A percentile compares a stretch with the other conserved stretches of the same genome.
Conservation (phyloP, 2,888 invertebrate genomes). For the Sepiola atlantica region DNA sequence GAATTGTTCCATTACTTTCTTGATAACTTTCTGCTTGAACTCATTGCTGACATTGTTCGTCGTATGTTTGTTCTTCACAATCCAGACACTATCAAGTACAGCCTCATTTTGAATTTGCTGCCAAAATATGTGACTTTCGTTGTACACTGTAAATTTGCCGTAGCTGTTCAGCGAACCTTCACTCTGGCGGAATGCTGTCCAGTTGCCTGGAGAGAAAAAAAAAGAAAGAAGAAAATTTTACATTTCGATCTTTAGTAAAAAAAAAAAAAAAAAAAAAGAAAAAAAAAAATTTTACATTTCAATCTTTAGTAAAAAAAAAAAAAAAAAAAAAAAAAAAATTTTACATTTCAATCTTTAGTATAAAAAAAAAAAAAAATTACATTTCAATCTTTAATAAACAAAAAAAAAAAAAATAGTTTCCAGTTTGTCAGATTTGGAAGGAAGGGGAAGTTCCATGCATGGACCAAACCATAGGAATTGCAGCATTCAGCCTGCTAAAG, state of each 20-base stretch:
- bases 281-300: background rate
- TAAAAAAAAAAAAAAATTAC: background rate
- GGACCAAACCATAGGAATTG: background rate
- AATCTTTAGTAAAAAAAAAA: background rate
- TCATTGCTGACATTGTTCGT: conserved; percentile 38
- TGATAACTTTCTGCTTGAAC: background rate
- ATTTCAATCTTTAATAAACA: too few species aligned
- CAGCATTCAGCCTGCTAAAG: background rate
- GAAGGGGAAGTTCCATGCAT: background rate
- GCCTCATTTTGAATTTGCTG: conserved; percentile 56
- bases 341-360: background rate
- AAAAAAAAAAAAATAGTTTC: background rate
- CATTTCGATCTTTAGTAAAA: background rate
- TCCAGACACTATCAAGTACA: conserved; percentile 61
- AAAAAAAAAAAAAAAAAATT: background rate
- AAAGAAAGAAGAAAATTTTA: background rate
- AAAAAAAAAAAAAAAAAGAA: background rate
- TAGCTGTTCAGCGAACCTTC: conserved; percentile 57
- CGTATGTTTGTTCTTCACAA: conserved; percentile 58
- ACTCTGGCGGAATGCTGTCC: conserved; percentile 62
- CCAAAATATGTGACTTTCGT: conserved; percentile 61
- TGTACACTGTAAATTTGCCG: conserved; percentile 60
- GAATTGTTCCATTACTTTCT: conserved; percentile 10
- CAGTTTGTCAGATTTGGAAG: background rate
- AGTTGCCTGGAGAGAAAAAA: conserved; percentile 54